These are phyloP conservation scores for Stichodactyla helianthus DNA, from an alignment of 64 coral and sea anemone genomes.

Conservation along the genomic window DNA sequence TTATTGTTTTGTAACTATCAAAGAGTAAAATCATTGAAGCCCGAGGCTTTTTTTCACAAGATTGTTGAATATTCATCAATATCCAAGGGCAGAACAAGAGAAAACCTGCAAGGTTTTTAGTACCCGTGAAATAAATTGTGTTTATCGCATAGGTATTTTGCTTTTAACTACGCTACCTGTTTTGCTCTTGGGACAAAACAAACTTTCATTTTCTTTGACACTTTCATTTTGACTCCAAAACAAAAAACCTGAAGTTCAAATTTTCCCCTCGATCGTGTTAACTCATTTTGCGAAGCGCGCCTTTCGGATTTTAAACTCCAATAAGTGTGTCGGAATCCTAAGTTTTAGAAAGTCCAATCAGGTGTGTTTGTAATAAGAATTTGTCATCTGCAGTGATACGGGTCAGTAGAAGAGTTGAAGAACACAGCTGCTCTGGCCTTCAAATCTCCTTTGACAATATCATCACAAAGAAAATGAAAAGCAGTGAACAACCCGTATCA, in stretches of 20 bases:
- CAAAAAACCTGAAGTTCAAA: neutral
- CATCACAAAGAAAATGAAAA: neutral
- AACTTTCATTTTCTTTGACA: conserved; percentile 5
- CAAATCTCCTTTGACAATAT: neutral
- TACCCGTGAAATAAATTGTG: neutral
- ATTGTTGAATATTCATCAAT: conserved; percentile 27
- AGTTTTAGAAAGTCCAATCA: conserved; percentile 5
- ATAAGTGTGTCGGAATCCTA: conserved; percentile 8
- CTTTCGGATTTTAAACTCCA: neutral
- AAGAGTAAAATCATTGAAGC: neutral
- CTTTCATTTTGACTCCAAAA: conserved; percentile 14
- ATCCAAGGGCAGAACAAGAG: neutral
- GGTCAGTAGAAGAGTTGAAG: conserved; percentile 13
- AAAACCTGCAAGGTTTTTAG: neutral
- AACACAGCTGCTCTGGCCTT: neutral
- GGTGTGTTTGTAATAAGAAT: conserved; percentile 8
- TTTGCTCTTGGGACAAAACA: neutral
- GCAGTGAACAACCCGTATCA: neutral
- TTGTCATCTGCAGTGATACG: neutral
- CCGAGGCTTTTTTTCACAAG: neutral
- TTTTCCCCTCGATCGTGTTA: neutral
- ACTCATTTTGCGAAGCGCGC: neutral
- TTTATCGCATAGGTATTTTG: neutral
- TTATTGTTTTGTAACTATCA: neutral
- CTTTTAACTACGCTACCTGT: neutral